These are phyloP conservation scores for Atta cephalotes DNA, from an alignment of 1,140 invertebrate species.

Conservation along the genomic window DNA sequence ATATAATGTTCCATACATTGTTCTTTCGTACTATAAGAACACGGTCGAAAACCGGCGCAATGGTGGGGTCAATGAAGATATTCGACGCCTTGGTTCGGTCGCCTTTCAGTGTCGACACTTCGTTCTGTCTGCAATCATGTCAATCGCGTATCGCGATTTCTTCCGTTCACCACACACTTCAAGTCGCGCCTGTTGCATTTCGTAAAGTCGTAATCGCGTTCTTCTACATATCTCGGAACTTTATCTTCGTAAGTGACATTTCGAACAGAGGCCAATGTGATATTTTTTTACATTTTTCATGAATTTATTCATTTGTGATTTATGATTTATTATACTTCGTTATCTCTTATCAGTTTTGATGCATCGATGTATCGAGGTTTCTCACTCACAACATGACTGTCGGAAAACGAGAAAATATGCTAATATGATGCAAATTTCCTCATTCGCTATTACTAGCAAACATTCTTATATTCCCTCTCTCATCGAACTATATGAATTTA, in stretches of 20 bases:
- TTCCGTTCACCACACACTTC: not conserved
- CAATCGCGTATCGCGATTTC: constrained; percentile 37
- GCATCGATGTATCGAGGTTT: not conserved
- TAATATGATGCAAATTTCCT: not conserved
- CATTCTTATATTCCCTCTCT: not conserved
- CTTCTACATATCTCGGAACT: not conserved
- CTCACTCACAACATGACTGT: not conserved
- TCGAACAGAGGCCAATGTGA: not conserved
- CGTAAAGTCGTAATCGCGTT: not conserved
- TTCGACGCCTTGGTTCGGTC: constrained; percentile 70
- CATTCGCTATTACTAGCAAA: not conserved
- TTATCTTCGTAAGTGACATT: constrained; percentile 26
- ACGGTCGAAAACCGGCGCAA: constrained; percentile 52
- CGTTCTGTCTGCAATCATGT: constrained; percentile 51
- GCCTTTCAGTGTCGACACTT: constrained; percentile 73
- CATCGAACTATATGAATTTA: not conserved
- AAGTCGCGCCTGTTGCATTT: not conserved
- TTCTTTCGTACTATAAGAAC: not conserved
- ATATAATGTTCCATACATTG: not conserved
- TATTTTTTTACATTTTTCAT: not conserved
- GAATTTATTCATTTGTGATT: not conserved
- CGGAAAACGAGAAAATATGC: not conserved
- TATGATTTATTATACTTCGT: not conserved
- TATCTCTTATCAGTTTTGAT: not conserved
- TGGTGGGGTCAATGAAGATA: constrained; percentile 67